Percentiles rank a stretch among this genome's conserved stretches.
These are phyloP conservation scores for Myotis lucifugus DNA, from an alignment of 2,113 vertebrate species.

Conservation along the genomic window DNA sequence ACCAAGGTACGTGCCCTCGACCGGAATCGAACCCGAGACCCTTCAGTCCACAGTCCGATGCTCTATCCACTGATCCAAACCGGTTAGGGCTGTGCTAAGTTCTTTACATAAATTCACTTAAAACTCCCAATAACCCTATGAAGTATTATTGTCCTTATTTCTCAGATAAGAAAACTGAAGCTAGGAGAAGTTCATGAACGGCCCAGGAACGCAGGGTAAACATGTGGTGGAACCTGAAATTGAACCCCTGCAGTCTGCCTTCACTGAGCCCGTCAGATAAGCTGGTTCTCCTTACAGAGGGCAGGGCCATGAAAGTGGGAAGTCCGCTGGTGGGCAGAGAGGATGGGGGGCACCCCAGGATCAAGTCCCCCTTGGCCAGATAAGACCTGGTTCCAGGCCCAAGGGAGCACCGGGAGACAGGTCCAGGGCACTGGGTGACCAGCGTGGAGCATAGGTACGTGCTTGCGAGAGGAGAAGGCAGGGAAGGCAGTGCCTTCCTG, in stretches of 20 bases:
- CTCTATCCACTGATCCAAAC: too few relatives aligned
- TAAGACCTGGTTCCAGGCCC: not conserved
- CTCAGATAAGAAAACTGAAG: constrained; percentile 65
- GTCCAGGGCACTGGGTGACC: not conserved
- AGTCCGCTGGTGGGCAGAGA: not conserved
- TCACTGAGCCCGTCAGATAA: not conserved
- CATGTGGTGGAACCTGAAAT: not conserved
- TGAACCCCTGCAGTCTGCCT: not conserved
- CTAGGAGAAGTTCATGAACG: constrained; percentile 61
- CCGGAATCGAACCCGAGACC: too few relatives aligned
- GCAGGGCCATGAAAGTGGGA: not conserved
- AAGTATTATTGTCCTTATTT: constrained; percentile 46
- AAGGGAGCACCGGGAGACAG: not conserved
- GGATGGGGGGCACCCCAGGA: rapidly evolving
- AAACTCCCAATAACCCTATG: constrained; percentile 45
- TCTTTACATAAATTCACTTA: constrained; percentile 66
- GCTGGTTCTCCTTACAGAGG: constrained; percentile 1
- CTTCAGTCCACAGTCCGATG: too few relatives aligned
- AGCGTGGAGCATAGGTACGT: not conserved
- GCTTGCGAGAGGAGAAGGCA: not conserved
- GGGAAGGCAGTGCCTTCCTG: not conserved
- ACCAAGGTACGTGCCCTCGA: too few relatives aligned
- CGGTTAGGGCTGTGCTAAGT: not conserved
- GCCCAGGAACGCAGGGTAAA: not conserved
- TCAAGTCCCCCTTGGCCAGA: not conserved